Conservation (phyloP, 2,797 vertebrate species). For the Microcaecilia unicolor region DNA sequence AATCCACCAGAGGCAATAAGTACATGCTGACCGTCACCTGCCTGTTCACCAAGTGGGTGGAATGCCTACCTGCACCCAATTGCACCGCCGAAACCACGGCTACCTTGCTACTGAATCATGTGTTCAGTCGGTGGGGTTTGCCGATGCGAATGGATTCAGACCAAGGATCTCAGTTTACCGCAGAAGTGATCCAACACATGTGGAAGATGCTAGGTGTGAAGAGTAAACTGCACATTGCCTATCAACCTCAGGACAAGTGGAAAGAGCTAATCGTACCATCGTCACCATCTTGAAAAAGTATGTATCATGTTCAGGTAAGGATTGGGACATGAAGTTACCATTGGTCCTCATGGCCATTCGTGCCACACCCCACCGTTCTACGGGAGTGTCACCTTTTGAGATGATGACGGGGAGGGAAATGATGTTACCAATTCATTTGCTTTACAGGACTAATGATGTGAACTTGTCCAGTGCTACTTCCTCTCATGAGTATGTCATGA, state of each 20-base stretch:
- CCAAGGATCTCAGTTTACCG: neutral
- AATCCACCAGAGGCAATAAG: neutral
- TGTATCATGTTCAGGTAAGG: neutral
- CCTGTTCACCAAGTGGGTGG: no score
- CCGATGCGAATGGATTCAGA: neutral
- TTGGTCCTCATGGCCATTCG: constrained; percentile 1
- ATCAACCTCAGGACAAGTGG: constrained; percentile 6
- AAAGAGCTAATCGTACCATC: neutral
- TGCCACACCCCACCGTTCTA: neutral
- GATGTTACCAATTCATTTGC: neutral
- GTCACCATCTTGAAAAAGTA: constrained; percentile 7
- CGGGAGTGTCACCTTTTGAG: neutral
- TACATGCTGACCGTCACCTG: constrained; percentile 1
- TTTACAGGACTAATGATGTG: neutral
- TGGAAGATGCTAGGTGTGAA: neutral
- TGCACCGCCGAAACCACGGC: no score
- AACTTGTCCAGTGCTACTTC: neutral
- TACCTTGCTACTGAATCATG: no score
- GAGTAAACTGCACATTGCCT: neutral
- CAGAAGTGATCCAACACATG: neutral
- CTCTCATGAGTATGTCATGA: neutral
- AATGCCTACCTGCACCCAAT: no score
- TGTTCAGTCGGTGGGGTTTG: neutral
- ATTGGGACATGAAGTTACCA: constrained; percentile 7
- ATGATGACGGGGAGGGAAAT: neutral